Evolutionary conservation across 2,888 invertebrate genomes (phyloP).

Genomic region (Trachelus troglodyta): DNA sequence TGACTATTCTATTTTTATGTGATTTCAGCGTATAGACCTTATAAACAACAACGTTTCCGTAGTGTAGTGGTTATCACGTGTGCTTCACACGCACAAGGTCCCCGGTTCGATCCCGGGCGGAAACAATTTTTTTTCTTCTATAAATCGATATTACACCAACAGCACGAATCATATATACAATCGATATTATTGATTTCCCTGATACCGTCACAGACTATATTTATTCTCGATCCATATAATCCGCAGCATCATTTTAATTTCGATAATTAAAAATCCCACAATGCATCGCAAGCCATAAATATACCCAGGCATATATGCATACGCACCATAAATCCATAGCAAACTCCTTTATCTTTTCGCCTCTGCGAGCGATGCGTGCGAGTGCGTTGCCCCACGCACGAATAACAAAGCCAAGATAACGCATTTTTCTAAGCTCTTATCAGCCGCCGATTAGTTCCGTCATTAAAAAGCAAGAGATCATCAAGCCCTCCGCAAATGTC

Average conservation of each 20-base stretch:
- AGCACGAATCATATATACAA: neutral
- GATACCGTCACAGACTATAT: neutral
- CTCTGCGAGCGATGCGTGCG: conserved; percentile 36
- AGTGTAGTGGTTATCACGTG: conserved; percentile 85
- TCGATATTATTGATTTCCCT: neutral
- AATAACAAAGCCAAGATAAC: conserved; percentile 1
- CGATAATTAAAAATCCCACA: neutral
- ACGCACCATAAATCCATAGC: neutral
- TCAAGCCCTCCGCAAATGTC: neutral
- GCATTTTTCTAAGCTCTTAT: neutral
- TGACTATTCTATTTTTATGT: neutral
- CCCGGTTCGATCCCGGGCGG: conserved; percentile 59
- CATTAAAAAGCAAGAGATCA: neutral
- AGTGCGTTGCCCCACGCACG: conserved; percentile 34
- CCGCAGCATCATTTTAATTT: neutral
- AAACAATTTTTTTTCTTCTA: conserved; percentile 34
- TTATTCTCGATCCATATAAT: neutral
- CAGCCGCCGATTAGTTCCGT: neutral
- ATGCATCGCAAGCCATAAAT: neutral
- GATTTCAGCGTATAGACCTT: neutral
- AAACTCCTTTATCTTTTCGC: conserved; percentile 47
- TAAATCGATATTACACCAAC: neutral
- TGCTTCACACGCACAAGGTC: conserved; percentile 79
- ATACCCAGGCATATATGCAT: neutral
- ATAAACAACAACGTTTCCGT: conserved; percentile 69